These are phyloP conservation scores for Mimachlamys varia DNA, from an alignment of 2,888 invertebrate species.

Conservation along the genomic window DNA sequence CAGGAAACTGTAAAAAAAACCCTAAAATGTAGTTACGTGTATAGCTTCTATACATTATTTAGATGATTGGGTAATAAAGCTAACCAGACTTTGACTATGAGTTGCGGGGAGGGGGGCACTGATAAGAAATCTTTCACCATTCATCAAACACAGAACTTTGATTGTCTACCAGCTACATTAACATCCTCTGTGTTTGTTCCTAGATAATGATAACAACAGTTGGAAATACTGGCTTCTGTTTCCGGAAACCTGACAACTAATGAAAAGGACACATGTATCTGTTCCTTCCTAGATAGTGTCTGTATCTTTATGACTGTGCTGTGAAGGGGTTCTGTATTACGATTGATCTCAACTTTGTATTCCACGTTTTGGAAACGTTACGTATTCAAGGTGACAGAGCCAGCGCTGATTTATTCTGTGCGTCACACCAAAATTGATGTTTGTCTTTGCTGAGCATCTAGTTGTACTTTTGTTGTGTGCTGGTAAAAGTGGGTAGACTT, in stretches of 20 bases:
- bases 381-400: background rate
- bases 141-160: background rate
- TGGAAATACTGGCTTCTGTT: background rate
- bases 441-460: background rate
- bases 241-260: background rate
- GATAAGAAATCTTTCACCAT: background rate
- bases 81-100: background rate
- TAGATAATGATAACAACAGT: constrained; percentile 8
- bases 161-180: background rate
- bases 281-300: background rate
- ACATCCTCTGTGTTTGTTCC: background rate
- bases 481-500: background rate
- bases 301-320: background rate
- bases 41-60: no score
- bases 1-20: no score
- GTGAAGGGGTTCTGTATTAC: background rate
- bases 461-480: background rate
- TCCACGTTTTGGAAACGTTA: background rate
- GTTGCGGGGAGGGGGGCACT: background rate
- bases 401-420: background rate
- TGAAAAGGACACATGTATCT: background rate
- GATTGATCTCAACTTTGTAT: background rate
- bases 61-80: no score
- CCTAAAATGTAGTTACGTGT: no score
- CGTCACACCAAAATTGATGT: no score